A percentile compares a stretch with the other conserved stretches of the same genome.
Conservation (phyloP, 2,888 invertebrate genomes). For the Pseudococcus longispinus region DNA sequence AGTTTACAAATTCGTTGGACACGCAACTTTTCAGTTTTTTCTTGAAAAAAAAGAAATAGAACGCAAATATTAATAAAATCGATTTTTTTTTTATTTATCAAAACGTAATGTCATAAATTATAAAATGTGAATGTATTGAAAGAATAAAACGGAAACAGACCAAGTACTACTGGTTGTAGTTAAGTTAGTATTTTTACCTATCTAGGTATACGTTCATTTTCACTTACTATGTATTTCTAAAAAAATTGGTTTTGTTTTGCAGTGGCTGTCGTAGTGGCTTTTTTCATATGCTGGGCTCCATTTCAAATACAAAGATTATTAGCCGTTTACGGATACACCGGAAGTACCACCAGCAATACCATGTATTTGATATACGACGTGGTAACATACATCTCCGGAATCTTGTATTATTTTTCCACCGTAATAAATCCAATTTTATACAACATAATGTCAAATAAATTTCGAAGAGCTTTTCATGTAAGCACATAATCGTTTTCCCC, state of each 20-base stretch:
- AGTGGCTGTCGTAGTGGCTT: slow-evolving; percentile 86
- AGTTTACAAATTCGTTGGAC: too few relatives aligned
- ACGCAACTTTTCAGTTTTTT: too few relatives aligned
- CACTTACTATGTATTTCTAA: not conserved
- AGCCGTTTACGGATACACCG: slow-evolving; percentile 63
- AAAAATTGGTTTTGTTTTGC: slow-evolving; percentile 61
- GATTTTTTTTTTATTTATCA: too few relatives aligned
- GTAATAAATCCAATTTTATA: slow-evolving; percentile 93
- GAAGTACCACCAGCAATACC: slow-evolving; percentile 45
- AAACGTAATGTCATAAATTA: too few relatives aligned
- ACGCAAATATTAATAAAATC: too few relatives aligned
- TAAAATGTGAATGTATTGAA: too few relatives aligned
- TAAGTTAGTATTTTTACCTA: too few relatives aligned
- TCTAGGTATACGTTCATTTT: too few relatives aligned
- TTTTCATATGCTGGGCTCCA: slow-evolving; percentile 87
- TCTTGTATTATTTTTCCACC: slow-evolving; percentile 90
- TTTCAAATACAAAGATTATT: slow-evolving; percentile 90
- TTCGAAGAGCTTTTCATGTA: slow-evolving; percentile 68
- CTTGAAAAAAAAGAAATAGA: too few relatives aligned
- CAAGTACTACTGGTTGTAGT: too few relatives aligned
- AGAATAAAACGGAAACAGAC: too few relatives aligned
- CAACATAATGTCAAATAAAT: slow-evolving; percentile 94
- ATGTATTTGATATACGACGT: slow-evolving; percentile 68
- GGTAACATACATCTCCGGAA: slow-evolving; percentile 83
- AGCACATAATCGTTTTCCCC: slow-evolving; percentile 10